Evolutionary conservation across 35 echinoderm and acorn worm genomes (phyloP).

Genomic region (Diadema setosum): DNA sequence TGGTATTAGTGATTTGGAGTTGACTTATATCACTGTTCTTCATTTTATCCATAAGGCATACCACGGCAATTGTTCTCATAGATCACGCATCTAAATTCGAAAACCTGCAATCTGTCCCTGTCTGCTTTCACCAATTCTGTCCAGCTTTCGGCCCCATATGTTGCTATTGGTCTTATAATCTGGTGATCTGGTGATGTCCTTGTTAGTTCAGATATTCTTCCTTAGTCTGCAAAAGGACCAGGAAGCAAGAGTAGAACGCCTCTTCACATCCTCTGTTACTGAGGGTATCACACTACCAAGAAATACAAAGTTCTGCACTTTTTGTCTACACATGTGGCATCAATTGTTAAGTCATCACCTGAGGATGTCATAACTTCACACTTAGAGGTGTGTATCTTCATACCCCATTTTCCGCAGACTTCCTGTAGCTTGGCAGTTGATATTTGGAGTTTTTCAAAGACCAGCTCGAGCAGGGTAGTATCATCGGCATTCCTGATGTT

Average conservation of each 20-base stretch:
- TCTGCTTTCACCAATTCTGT: too few species aligned
- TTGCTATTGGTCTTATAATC: too few species aligned
- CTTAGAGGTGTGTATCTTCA: not conserved
- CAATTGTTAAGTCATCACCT: too few species aligned
- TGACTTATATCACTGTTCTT: too few species aligned
- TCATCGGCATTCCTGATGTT: conserved; percentile 28
- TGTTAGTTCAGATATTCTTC: not conserved
- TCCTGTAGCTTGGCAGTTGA: not conserved
- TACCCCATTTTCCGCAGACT: not conserved
- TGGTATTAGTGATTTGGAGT: too few species aligned
- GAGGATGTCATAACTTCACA: not conserved
- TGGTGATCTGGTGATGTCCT: too few species aligned
- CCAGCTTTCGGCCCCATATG: too few species aligned
- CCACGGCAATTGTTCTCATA: too few species aligned
- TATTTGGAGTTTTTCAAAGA: not conserved
- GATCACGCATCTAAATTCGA: too few species aligned
- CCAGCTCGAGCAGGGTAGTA: conserved; percentile 2
- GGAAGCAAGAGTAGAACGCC: not conserved
- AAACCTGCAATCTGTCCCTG: too few species aligned
- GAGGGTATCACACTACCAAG: not conserved
- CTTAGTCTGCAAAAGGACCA: not conserved
- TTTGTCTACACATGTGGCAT: not conserved
- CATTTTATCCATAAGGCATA: too few species aligned
- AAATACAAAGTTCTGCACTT: not conserved
- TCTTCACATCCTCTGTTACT: not conserved